Base-by-base conservation (phyloP, 30 jellyfish, hydroid and myxozoan species). In the Aurelia aurita complex sp. Pacific region DNA sequence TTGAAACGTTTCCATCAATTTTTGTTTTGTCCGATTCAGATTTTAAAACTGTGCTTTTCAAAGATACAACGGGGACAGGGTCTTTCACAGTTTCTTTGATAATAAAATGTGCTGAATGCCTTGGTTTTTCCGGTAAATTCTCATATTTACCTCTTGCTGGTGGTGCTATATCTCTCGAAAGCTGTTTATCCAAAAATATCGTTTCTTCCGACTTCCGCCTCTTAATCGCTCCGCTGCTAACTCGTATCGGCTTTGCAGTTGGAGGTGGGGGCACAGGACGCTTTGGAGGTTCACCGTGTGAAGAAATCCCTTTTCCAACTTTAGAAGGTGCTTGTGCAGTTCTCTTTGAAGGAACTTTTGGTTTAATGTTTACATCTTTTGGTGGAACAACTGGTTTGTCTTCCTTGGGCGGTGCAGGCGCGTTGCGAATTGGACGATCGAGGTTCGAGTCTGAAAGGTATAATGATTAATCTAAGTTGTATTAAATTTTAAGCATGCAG, bases 201-300 rank as follows among this genome's bases (percentile, higher is more conserved):
- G 23, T 60, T 10, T 69, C 91, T 16, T 54, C 52, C 17, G 43
- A 32, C 4, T 19, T 52, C 61, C 18, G 60, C 12, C 19, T 53
- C 18, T 51, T 65, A 32, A 67, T 50, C 14, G 15, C 64, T 54
- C 67, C 68, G 5, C 68, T 12, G 23, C 19, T 73, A 0, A 54
- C 67, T 1, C 73, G 62, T 59, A 78, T 54, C 4, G 84, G 91
- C 65, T 70, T 82, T 23, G 85, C 79, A 50, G 91, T 67, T 17
- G 91, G 91, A 11, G 91, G 91, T 15, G 63, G 77, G 23, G 91
- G 91, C 32, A 82, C 85, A 29, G 91, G 83, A 1, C 91, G 91
- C 53, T 82, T 82, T 3, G 91, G 91, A 69, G 91, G 91, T 38
- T 73, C 85, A 17, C 84, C 81, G 35, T 82, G 75, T 34, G 67